Percentiles rank a stretch among this genome's conserved stretches.
Conservation (phyloP, 2,113 vertebrate genomes). For the Eira barbara region DNA sequence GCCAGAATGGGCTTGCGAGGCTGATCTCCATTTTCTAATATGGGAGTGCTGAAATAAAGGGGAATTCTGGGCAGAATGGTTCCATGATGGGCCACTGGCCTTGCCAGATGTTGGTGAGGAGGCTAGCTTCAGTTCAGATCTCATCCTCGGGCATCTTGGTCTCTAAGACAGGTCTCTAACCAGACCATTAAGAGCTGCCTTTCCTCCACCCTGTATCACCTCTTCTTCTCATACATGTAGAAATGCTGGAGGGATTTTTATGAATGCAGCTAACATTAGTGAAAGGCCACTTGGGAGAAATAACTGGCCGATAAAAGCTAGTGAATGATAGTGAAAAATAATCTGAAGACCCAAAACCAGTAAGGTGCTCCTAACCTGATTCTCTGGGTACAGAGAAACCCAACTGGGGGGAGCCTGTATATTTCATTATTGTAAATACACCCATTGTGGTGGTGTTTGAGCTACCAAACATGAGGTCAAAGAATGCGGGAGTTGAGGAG, state of each 20-base stretch:
- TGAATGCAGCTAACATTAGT: neutral
- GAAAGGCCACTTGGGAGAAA: neutral
- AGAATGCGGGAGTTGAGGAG: neutral
- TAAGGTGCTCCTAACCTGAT: neutral
- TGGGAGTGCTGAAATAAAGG: neutral
- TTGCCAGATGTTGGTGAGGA: neutral
- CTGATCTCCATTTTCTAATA: neutral
- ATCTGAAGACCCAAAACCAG: neutral
- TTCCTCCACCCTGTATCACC: neutral
- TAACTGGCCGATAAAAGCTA: neutral
- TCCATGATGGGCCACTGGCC: neutral
- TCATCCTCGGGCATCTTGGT: neutral
- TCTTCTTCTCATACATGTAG: neutral
- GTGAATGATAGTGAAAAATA: neutral
- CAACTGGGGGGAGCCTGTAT: neutral
- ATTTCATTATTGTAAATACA: neutral
- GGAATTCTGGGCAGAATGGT: neutral
- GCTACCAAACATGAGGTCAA: neutral
- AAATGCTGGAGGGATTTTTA: slow-evolving; percentile 6
- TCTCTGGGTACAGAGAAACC: neutral
- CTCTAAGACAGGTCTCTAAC: neutral
- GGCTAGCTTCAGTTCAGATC: neutral
- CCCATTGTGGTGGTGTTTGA: neutral
- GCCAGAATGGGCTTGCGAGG: neutral
- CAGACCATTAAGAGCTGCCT: neutral